phyloP scores from a whole-genome alignment of 1,140 invertebrate species.

The Phortica variegata region DNA sequence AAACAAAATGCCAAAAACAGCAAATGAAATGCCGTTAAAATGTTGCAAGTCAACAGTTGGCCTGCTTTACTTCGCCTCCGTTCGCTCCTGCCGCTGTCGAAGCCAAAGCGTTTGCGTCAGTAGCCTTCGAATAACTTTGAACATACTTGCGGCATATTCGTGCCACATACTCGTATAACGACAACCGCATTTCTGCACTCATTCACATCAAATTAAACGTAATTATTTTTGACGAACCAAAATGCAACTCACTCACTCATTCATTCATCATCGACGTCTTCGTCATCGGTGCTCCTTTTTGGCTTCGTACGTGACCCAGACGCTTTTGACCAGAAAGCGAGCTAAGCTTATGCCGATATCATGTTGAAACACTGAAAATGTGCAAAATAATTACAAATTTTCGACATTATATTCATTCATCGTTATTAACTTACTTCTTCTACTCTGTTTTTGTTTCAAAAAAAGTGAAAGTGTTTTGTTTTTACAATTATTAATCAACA shows the following conservation, averaged over 20 bases:
- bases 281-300: conserved; percentile 5
- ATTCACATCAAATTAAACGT: conserved; percentile 45
- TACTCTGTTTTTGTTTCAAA: not conserved
- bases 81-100: too few species aligned
- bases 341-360: too few species aligned
- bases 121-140: too few species aligned
- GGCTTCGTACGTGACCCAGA: conserved; percentile 22
- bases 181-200: conserved; percentile 18
- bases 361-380: conserved; percentile 21
- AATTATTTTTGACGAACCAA: conserved; percentile 37
- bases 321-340: too few species aligned
- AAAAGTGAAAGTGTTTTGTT: not conserved
- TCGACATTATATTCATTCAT: conserved; percentile 12
- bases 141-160: too few species aligned
- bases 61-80: too few species aligned
- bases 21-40: too few species aligned
- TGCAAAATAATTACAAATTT: conserved; percentile 39
- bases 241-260: conserved; percentile 17
- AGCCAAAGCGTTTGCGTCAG: too few species aligned
- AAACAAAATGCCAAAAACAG: conserved; percentile 28
- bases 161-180: too few species aligned
- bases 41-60: too few species aligned
- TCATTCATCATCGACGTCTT: conserved; percentile 18
- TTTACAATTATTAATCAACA: not conserved
- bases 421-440: not conserved